Evolutionary conservation across 2,888 invertebrate species (phyloP), one percentile per base, ranked within the genome.

Genomic region (Anorthoa munda): DNA sequence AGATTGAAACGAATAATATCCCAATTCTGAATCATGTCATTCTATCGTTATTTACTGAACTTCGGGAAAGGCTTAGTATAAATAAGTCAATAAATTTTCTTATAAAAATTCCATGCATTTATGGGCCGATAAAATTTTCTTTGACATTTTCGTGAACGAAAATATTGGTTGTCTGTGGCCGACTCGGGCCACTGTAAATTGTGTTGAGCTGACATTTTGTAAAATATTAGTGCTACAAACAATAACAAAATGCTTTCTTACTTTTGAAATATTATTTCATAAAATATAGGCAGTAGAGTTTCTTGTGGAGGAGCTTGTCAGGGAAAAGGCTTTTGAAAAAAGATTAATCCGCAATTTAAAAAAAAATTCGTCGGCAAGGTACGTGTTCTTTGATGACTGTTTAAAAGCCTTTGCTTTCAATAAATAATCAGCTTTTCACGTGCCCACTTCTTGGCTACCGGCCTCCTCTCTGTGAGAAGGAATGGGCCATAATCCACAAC

Each of bases 31-130:
- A 74, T 71, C 15, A 65, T 75, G 72, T 70, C 73, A 51, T 39
- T 61, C 39, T 55, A 69, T 70, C 59, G 23, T 66, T 83, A 79
- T 85, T 83, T 83, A 79, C 72, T 18, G 67, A 66, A 48, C 23
- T 59, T 58, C 45, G 65, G 70, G 61, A 58, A 85, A 78, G 50
- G 66, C 26, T 59, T 51, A 66, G n/a, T 72, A 55, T 39, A 75
- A 72, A 72, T 68, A 77, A 82, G 70, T 78, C 79, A 75, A 82
- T 83, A 78, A 72, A 82, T 79, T 83, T 82, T 79, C 80, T 85
- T 74, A 79, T 76, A 79, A 79, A 83, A 79, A 85, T 71, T 72
- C 79, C 83, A 75, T 83, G 83, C 79, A 83, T 85, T 85, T 85
- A 83, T 76, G 63, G 66, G 76, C 63, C 68, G 72, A 83, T 85